A percentile compares a stretch with the other conserved stretches of the same genome.
Conservation (phyloP, 2,113 vertebrate species). For the Willisornis vidua region DNA sequence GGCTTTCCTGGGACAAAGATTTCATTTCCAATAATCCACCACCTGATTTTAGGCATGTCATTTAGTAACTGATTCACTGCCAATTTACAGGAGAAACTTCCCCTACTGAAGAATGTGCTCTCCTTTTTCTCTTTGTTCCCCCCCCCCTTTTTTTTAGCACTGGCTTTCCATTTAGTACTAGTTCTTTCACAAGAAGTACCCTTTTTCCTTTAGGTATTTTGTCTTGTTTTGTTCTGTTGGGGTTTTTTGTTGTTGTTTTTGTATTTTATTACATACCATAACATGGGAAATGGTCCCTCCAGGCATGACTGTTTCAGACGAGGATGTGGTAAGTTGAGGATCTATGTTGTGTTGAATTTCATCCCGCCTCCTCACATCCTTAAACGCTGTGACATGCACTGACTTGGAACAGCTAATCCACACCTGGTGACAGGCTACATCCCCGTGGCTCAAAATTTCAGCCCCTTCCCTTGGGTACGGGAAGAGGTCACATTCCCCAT, state of each 20-base stretch:
- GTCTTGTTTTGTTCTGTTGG: neutral
- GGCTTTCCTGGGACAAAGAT: constrained; percentile 64
- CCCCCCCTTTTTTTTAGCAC: fast-evolving
- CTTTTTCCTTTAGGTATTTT: neutral
- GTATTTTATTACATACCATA: constrained; percentile 6
- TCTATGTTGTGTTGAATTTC: constrained; percentile 30
- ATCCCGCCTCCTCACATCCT: constrained; percentile 25
- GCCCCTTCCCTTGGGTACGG: neutral
- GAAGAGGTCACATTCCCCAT: constrained; percentile 14
- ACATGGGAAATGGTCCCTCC: constrained; percentile 25
- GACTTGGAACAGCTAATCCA: constrained; percentile 47
- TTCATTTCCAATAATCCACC: constrained; percentile 53
- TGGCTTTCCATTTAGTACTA: neutral
- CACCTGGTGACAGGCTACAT: constrained; percentile 35
- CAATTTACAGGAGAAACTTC: constrained; percentile 34
- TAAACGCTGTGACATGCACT: constrained; percentile 10
- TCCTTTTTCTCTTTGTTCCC: neutral
- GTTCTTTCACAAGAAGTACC: constrained; percentile 10
- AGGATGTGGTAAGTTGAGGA: constrained; percentile 23
- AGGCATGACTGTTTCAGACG: constrained; percentile 18
- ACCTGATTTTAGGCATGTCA: constrained; percentile 55
- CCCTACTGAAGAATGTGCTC: neutral
- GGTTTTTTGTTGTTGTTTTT: neutral
- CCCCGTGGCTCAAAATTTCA: constrained; percentile 26
- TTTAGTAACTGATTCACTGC: constrained; percentile 39